Evolutionary conservation across 2,113 vertebrate genomes (phyloP).

Genomic region (Furnarius figulus): DNA sequence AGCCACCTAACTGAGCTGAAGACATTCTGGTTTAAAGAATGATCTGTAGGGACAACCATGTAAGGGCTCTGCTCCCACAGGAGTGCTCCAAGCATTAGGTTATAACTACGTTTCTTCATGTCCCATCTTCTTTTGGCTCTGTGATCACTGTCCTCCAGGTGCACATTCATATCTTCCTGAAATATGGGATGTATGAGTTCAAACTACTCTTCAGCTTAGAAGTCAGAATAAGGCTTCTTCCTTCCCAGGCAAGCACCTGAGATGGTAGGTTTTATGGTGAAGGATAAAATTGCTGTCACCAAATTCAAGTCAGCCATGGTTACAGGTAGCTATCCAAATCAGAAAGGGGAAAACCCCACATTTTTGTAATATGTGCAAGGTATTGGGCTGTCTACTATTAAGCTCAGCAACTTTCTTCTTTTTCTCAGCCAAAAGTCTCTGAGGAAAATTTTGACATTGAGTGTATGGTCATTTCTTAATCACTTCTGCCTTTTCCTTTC

Average conservation of each 20-base stretch:
- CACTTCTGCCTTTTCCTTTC: not conserved
- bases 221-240: not conserved
- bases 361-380: not conserved
- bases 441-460: not conserved
- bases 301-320: not conserved
- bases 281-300: not conserved
- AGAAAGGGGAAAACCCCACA: not conserved
- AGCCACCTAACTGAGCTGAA: not conserved
- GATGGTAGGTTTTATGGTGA: not conserved
- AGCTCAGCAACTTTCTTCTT: not conserved
- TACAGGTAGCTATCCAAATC: not conserved
- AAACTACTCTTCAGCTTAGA: not conserved
- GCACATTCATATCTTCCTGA: not conserved
- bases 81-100: not conserved
- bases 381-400: not conserved
- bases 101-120: not conserved
- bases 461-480: not conserved
- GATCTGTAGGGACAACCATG: fast-evolving
- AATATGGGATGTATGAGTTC: not conserved
- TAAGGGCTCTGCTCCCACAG: not conserved
- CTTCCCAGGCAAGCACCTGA: not conserved
- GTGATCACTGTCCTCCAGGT: not conserved
- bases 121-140: not conserved
- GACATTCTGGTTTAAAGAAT: not conserved
- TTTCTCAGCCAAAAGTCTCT: not conserved